phyloP scores from a whole-genome alignment of 2,888 invertebrate genomes.

The Aporophyla nigra region DNA sequence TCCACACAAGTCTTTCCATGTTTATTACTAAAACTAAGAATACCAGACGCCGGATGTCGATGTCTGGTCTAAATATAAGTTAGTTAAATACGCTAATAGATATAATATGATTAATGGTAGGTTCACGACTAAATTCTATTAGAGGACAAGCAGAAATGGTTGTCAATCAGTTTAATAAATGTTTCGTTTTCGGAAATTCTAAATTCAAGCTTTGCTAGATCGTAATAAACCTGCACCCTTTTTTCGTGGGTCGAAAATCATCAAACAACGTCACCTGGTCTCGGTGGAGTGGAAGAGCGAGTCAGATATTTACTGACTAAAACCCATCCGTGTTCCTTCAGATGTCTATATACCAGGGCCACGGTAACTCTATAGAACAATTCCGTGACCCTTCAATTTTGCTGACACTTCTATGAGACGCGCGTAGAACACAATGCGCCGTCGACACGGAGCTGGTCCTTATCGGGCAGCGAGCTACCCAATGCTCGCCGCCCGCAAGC shows the following conservation, averaged over 20 bases:
- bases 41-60: constrained; percentile 41
- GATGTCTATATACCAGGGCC: no score
- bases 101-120: constrained; percentile 45
- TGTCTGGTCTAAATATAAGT: constrained; percentile 48
- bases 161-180: constrained; percentile 32
- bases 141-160: constrained; percentile 1
- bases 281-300: no score
- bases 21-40: constrained; percentile 22
- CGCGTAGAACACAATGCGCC: no score
- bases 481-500: no score
- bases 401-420: no score
- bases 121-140: constrained; percentile 17
- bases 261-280: background rate
- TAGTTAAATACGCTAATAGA: constrained; percentile 58
- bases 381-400: no score
- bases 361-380: no score
- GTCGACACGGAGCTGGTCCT: no score
- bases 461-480: no score
- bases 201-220: background rate
- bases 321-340: background rate
- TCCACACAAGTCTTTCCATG: no score
- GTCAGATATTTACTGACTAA: no score
- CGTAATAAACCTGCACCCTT: no score
- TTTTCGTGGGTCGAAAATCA: background rate
- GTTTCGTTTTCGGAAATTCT: background rate